Percentiles rank a stretch among this genome's conserved stretches.
phyloP scores from a whole-genome alignment of 2,888 invertebrate genomes.

The Drosophila ezoana region DNA sequence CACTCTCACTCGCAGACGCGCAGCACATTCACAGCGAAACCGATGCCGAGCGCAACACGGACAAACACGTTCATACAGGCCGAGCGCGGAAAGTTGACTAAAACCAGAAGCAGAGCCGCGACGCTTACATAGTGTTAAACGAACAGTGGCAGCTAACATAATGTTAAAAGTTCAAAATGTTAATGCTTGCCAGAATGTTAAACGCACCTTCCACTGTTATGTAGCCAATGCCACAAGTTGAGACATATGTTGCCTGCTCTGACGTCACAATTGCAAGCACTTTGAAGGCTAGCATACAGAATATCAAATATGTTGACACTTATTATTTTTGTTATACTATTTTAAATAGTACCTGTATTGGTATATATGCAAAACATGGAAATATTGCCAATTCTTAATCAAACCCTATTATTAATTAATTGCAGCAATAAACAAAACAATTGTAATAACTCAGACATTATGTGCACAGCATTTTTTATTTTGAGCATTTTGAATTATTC shows the following conservation, averaged over 20 bases:
- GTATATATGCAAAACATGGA: no score
- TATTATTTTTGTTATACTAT: no score
- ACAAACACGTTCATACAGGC: conserved; percentile 32
- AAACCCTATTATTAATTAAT: no score
- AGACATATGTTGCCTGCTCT: conserved; percentile 3
- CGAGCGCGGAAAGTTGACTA: conserved; percentile 49
- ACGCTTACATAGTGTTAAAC: conserved; percentile 17
- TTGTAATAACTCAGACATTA: no score
- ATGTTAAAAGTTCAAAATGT: conserved; percentile 6
- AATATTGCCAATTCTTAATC: no score
- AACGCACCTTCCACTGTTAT: background rate
- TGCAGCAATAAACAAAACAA: no score
- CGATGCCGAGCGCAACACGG: conserved; percentile 40
- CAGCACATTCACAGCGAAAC: conserved; percentile 47
- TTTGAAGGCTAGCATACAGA: no score
- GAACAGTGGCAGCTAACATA: background rate
- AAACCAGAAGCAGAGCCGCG: conserved; percentile 14
- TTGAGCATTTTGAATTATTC: no score
- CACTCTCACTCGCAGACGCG: conserved; percentile 36
- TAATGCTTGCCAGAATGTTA: background rate
- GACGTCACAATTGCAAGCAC: conserved; percentile 21
- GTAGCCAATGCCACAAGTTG: conserved; percentile 27
- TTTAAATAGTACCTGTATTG: no score
- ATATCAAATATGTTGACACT: no score
- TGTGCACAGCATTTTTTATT: no score